A percentile compares a stretch with the other conserved stretches of the same genome.
phyloP scores from a whole-genome alignment of 1,140 invertebrate genomes.

The Berghia stephanieae region DNA sequence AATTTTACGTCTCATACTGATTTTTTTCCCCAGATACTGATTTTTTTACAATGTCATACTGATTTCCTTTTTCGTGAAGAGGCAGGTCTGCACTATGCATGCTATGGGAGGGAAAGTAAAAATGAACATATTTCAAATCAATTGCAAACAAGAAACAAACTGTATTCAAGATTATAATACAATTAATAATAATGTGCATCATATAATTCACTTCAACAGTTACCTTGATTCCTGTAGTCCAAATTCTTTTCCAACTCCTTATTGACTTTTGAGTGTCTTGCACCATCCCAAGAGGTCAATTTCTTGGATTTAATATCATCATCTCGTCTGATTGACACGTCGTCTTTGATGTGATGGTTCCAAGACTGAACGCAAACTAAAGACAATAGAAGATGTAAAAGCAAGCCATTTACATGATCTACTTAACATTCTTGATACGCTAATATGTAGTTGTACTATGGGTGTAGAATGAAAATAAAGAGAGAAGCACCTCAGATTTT shows the following conservation, averaged over 20 bases:
- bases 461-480: too few relatives aligned
- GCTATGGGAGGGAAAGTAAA: too few relatives aligned
- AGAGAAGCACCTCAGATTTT: too few relatives aligned
- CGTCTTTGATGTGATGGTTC: slow-evolving; percentile 31
- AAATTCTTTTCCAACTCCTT: not conserved
- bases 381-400: not conserved
- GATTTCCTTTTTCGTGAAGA: too few relatives aligned
- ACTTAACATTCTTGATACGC: not conserved
- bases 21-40: too few relatives aligned
- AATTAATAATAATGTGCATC: not conserved
- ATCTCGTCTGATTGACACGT: slow-evolving; percentile 26
- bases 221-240: slow-evolving; percentile 3
- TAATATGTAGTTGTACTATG: too few relatives aligned
- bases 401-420: not conserved
- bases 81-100: too few relatives aligned
- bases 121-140: not conserved
- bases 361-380: slow-evolving; percentile 24
- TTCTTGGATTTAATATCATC: not conserved
- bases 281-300: slow-evolving; percentile 24
- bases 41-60: too few relatives aligned
- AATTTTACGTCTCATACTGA: too few relatives aligned
- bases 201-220: not conserved
- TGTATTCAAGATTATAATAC: not conserved
- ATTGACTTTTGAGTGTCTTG: not conserved
- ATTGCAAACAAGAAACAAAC: not conserved